A percentile compares a stretch with the other conserved stretches of the same genome.
Conservation (phyloP, 92 coral and sea anemone genomes). For the Umimayanthus chanpuru region DNA sequence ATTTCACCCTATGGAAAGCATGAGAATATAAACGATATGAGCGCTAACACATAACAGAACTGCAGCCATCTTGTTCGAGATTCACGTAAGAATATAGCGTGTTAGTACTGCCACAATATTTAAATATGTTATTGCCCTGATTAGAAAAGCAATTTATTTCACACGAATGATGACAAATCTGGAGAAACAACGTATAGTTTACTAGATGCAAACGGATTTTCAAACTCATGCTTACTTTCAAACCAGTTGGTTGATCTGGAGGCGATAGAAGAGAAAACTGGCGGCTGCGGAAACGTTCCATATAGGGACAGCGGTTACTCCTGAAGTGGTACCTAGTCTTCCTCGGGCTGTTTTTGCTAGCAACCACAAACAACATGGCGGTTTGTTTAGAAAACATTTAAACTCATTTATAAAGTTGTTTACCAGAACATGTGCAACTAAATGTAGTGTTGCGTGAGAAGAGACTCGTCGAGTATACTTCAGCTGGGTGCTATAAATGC, state of each 20-base stretch:
- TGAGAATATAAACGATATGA: not conserved
- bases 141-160: not conserved
- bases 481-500: no score
- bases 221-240: conserved; percentile 26
- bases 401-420: not conserved
- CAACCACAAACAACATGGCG: conserved; percentile 25
- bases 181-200: not conserved
- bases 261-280: conserved; percentile 30
- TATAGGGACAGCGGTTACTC: conserved; percentile 25
- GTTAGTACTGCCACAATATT: not conserved
- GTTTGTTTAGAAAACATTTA: not conserved
- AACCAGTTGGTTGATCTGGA: conserved; percentile 33
- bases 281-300: not conserved
- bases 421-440: not conserved
- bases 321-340: conserved; percentile 12
- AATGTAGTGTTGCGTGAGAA: not conserved
- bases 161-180: not conserved
- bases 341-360: not conserved
- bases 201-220: conserved; percentile 32
- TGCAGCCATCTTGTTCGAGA: conserved; percentile 3
- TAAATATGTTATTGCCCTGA: not conserved
- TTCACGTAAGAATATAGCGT: not conserved
- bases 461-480: not conserved
- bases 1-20: conserved; percentile 53
- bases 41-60: not conserved